A percentile compares a stretch with the other conserved stretches of the same genome.
Evolutionary conservation across 2,797 vertebrate genomes (phyloP).

Genomic region (Esox lucius): DNA sequence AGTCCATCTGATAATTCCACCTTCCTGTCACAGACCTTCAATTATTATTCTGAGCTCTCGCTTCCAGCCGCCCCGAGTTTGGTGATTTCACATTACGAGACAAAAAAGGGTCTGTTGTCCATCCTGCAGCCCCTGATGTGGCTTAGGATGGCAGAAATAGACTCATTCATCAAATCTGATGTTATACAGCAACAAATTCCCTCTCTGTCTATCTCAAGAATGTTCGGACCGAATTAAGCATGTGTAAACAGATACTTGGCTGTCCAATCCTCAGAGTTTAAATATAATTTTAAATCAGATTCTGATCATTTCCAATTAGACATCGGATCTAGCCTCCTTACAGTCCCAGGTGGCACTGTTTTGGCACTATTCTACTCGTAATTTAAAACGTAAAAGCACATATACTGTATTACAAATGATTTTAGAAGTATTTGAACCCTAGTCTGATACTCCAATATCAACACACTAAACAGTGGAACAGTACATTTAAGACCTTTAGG

Average conservation of each 20-base stretch:
- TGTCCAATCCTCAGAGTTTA: neutral
- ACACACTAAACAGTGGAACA: slow-evolving; percentile 32
- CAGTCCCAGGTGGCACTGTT: neutral
- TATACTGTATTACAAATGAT: neutral
- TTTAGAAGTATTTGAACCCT: neutral
- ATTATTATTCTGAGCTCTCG: slow-evolving; percentile 8
- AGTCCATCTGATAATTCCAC: neutral
- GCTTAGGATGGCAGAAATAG: slow-evolving; percentile 2
- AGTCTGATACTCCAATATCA: neutral
- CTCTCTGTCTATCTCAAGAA: slow-evolving; percentile 12
- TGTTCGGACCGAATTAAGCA: neutral
- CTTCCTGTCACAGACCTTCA: slow-evolving; percentile 12
- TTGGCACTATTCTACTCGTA: neutral
- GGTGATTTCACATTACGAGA: slow-evolving; percentile 10
- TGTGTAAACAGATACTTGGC: neutral
- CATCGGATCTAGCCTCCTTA: neutral
- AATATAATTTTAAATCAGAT: neutral
- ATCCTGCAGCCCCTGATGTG: neutral
- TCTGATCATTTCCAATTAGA: neutral
- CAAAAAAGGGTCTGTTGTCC: slow-evolving; percentile 34
- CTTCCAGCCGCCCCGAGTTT: neutral
- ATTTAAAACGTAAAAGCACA: neutral
- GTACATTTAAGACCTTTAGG: slow-evolving; percentile 38
- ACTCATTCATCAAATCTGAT: slow-evolving; percentile 13
- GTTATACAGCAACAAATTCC: slow-evolving; percentile 11